These are phyloP conservation scores for Scomber scombrus DNA, from an alignment of 2,113 vertebrate genomes.

Conservation along the genomic window DNA sequence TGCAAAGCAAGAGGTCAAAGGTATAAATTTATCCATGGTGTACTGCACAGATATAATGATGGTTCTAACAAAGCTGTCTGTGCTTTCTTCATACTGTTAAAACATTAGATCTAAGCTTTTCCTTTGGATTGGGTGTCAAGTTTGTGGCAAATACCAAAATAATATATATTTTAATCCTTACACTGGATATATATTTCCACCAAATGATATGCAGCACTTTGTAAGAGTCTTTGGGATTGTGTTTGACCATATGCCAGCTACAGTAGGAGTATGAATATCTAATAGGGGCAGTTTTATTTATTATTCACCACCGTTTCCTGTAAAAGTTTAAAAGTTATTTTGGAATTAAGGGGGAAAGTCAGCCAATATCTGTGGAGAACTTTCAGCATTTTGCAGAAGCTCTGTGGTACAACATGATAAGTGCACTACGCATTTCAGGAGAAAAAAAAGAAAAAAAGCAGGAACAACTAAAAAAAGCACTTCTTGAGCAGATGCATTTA, in stretches of 20 bases:
- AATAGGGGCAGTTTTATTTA: not conserved
- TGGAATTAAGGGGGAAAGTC: not conserved
- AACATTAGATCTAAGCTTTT: not conserved
- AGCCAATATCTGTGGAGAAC: not conserved
- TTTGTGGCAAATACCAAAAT: not conserved
- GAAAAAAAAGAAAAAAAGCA: conserved; percentile 12
- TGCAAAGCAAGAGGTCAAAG: conserved; percentile 48
- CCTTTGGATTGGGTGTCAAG: not conserved
- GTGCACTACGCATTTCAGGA: conserved; percentile 45
- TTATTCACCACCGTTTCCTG: not conserved
- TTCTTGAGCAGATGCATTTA: not conserved
- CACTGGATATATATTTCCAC: too few species aligned
- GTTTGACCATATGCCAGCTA: not conserved
- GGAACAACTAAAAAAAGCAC: not conserved
- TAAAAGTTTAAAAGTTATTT: not conserved
- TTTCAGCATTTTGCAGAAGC: not conserved
- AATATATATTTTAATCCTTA: not conserved
- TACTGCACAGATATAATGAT: conserved; percentile 78
- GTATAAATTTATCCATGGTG: conserved; percentile 60
- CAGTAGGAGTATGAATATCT: not conserved
- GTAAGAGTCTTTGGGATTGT: not conserved
- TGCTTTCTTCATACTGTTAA: not conserved
- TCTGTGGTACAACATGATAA: conserved; percentile 4
- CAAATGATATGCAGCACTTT: too few species aligned
- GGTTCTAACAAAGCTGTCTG: conserved; percentile 26